Percentiles rank a stretch among this genome's conserved stretches.
These are phyloP conservation scores for Carollia perspicillata DNA, from an alignment of 2,113 vertebrate species.

Conservation along the genomic window DNA sequence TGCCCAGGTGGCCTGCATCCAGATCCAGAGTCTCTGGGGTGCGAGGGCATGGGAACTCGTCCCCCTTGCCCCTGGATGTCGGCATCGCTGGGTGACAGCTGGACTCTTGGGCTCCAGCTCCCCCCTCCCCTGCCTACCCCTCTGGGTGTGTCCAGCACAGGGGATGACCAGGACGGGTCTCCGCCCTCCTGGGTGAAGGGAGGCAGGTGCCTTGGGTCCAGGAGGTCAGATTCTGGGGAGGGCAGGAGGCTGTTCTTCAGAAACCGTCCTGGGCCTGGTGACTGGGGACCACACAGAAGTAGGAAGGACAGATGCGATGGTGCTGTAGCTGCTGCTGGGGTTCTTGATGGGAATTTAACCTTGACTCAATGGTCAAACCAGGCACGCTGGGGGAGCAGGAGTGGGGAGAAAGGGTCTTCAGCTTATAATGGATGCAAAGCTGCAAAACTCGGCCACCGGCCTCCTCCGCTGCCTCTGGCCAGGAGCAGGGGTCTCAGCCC, in stretches of 20 bases:
- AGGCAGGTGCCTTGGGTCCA: neutral
- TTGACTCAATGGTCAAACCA: neutral
- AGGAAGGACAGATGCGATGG: neutral
- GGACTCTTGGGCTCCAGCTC: neutral
- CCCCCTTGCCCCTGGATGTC: neutral
- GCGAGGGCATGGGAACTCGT: fast-evolving
- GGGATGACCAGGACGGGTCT: neutral
- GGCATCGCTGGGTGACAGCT: too few species aligned
- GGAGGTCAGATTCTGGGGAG: neutral
- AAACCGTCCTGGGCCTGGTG: neutral
- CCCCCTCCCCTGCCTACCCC: neutral
- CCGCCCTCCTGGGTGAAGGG: neutral
- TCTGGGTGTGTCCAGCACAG: neutral
- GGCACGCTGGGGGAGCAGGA: neutral
- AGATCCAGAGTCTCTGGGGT: neutral
- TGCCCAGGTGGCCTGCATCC: neutral
- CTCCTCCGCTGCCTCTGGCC: neutral
- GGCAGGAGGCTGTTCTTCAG: neutral
- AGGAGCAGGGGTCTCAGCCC: neutral
- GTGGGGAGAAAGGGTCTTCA: neutral
- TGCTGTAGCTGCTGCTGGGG: neutral
- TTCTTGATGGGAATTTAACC: neutral
- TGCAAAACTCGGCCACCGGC: neutral
- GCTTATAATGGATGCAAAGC: conserved; percentile 9
- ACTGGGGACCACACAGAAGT: neutral